Evolutionary conservation across 2,113 vertebrate genomes (phyloP).

Genomic region (Lynx canadensis): DNA sequence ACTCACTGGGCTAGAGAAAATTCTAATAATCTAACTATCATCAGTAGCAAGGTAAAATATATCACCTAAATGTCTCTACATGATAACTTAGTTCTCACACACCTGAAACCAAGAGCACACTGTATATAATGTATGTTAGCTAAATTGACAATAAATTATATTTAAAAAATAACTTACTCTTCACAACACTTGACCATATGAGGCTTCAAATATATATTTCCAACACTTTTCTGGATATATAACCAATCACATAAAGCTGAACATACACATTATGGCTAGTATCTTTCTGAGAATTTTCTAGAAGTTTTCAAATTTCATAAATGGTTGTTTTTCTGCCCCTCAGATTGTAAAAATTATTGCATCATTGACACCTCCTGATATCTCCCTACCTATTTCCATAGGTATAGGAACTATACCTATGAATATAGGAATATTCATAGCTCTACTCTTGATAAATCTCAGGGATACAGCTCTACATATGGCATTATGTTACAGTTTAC

Average conservation of each 20-base stretch:
- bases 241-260: background rate
- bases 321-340: background rate
- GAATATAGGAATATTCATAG: background rate
- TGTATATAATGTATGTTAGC: no score
- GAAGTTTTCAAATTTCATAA: background rate
- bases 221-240: background rate
- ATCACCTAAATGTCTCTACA: background rate
- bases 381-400: background rate
- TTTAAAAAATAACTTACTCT: background rate
- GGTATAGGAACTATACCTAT: no score
- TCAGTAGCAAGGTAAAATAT: background rate
- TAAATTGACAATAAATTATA: no score
- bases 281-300: background rate
- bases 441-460: background rate
- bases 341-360: background rate
- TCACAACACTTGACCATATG: background rate
- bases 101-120: no score
- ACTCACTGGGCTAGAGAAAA: background rate
- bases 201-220: background rate
- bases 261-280: background rate
- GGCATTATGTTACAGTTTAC: background rate
- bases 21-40: background rate
- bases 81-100: background rate
- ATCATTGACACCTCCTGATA: background rate
- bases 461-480: fast-evolving